phyloP scores from a whole-genome alignment of 2,888 invertebrate genomes.

The Agriopis marginaria region DNA sequence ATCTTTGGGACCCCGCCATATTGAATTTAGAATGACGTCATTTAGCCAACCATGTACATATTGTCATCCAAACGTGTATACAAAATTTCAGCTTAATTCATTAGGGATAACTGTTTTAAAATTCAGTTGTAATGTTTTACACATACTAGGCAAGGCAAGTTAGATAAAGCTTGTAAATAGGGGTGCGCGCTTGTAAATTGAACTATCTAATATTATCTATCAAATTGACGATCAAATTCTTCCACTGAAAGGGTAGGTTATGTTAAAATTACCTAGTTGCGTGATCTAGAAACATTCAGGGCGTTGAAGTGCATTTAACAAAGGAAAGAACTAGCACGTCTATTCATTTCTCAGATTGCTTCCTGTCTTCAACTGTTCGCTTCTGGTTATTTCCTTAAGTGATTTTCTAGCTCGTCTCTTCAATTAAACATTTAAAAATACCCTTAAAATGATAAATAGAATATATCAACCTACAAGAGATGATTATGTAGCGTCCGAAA shows the following conservation, averaged over 20 bases:
- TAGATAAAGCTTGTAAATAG: too few species aligned
- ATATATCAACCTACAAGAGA: too few species aligned
- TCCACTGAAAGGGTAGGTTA: not conserved
- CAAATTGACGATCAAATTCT: not conserved
- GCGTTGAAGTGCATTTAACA: constrained; percentile 20
- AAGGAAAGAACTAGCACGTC: constrained; percentile 7
- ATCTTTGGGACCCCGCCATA: too few species aligned
- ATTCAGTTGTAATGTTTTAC: too few species aligned
- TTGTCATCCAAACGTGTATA: too few species aligned
- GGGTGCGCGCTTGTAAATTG: too few species aligned
- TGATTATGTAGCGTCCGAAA: not conserved
- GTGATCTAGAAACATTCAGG: constrained; percentile 20
- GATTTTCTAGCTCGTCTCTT: constrained; percentile 3
- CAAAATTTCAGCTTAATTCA: too few species aligned
- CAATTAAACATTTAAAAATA: not conserved
- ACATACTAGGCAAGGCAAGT: too few species aligned
- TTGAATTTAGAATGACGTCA: too few species aligned
- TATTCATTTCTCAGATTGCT: constrained; percentile 26
- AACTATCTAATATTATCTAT: not conserved
- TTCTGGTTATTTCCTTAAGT: constrained; percentile 21
- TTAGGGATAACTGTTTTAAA: too few species aligned
- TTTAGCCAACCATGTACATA: too few species aligned
- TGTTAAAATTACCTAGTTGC: constrained; percentile 12
- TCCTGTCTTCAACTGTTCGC: constrained; percentile 17
- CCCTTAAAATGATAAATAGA: not conserved